Conservation (phyloP, 1,140 invertebrate genomes). For the Drosophila lacteicornis region DNA sequence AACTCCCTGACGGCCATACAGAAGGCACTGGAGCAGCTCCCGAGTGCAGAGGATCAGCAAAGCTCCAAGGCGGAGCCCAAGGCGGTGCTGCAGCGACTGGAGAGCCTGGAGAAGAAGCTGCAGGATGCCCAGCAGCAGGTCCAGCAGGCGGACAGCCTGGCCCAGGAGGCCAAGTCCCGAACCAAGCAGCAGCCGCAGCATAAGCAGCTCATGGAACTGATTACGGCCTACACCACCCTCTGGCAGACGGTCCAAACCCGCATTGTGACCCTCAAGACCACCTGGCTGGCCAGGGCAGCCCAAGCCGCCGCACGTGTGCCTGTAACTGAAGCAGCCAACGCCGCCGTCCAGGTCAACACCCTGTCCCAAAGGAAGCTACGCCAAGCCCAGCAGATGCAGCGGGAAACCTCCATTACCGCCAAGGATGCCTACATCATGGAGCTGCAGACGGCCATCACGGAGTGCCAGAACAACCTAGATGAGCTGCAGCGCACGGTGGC, state of each 20-base stretch:
- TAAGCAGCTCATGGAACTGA: constrained; percentile 87
- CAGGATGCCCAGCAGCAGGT: constrained; percentile 86
- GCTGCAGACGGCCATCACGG: constrained; percentile 88
- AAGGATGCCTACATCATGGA: constrained; percentile 92
- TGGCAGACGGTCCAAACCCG: constrained; percentile 88
- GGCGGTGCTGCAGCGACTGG: constrained; percentile 85
- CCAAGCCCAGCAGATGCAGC: constrained; percentile 81
- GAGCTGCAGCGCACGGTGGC: constrained; percentile 86
- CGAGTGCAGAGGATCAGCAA: constrained; percentile 86
- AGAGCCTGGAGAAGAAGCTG: constrained; percentile 87
- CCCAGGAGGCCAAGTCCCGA: constrained; percentile 87
- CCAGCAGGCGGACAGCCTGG: constrained; percentile 86
- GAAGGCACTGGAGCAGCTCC: constrained; percentile 88
- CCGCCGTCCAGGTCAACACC: constrained; percentile 92
- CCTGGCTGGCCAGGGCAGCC: constrained; percentile 79
- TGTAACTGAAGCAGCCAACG: constrained; percentile 90
- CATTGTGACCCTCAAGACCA: constrained; percentile 85
- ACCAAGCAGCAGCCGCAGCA: constrained; percentile 85
- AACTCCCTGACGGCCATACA: constrained; percentile 89
- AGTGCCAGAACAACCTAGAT: constrained; percentile 87
- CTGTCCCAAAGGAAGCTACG: constrained; percentile 85
- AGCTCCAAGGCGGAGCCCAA: constrained; percentile 84
- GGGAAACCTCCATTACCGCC: constrained; percentile 89
- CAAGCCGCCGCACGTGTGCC: constrained; percentile 81
- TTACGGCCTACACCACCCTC: constrained; percentile 89